Evolutionary conservation across 2,113 vertebrate species (phyloP).

Genomic region (Saguinus midas): DNA sequence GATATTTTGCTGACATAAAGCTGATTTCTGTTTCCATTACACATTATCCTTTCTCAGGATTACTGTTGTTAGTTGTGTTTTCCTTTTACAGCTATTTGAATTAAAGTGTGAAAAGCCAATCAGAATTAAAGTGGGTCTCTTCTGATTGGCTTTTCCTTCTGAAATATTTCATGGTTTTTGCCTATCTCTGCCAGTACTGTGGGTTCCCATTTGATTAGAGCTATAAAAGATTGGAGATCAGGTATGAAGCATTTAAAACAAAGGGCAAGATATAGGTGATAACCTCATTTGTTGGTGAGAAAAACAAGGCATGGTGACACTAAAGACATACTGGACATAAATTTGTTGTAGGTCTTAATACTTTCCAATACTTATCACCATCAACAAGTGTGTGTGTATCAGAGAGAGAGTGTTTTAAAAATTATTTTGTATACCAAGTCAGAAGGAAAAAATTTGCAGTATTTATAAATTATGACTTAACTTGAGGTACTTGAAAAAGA

Average conservation of each 20-base stretch:
- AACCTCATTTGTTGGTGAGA: neutral
- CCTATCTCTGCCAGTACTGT: neutral
- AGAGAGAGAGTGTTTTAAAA: neutral
- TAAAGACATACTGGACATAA: neutral
- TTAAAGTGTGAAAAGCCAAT: too few species aligned
- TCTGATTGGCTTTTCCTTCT: neutral
- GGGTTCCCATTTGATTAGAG: neutral
- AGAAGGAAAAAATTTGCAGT: neutral
- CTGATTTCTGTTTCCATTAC: neutral
- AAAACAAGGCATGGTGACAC: neutral
- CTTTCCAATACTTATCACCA: neutral
- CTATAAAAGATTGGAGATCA: neutral
- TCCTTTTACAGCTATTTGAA: neutral
- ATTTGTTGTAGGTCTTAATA: neutral
- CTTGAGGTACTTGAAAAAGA: neutral
- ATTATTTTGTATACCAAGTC: neutral
- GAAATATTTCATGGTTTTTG: constrained; percentile 1
- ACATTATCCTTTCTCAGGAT: neutral
- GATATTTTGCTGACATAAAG: neutral
- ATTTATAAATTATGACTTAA: neutral
- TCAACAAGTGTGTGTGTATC: neutral
- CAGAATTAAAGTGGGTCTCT: neutral
- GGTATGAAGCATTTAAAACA: neutral
- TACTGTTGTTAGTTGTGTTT: neutral
- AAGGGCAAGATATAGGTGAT: neutral